Base-by-base conservation (phyloP, 2,888 invertebrate species). In the Coelogynopora nodosa region DNA sequence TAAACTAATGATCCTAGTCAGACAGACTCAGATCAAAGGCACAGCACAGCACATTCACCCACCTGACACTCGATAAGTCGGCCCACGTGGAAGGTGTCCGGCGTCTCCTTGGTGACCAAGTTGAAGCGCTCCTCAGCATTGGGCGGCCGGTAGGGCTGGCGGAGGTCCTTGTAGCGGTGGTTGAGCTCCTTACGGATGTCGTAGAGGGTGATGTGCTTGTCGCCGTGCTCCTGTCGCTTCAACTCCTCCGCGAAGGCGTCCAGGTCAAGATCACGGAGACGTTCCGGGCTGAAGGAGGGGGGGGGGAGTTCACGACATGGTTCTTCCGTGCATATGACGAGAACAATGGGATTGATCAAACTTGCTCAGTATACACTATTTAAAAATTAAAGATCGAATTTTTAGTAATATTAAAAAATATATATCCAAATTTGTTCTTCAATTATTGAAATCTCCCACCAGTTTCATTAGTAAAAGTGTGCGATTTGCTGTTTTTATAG, bases 161-260 rank as follows among this genome's bases (percentile, higher is more conserved):
- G 94, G 49, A 96, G 93, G 91, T 98, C 98, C 91, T 97, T 97
- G 89, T 91, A 91, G 85, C 97, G 94, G 90, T 95, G 95, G 92
- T 96, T 98, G 89, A 99, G 93, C 93, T 99, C 99, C 0, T 96
- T 96, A 89, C 98, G 93, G 88, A 99, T 99, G 91, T 99, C 98
- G 90, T 99, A 98, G 82, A 99, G 92, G 0, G 98, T 99, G 87
- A 97, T 97, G 90, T 92, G 92, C 89, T 93, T 93, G 90, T 93
- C 92, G 82, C 94, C 94, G 89, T 93, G 93, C 10, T 95, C 95
- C 93, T 95, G 98, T 86, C 97, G 94, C 90, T 97, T 96, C 87
- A 99, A 93, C 93, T 99, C 98, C 89, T 97, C 97, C 0, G 98
- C 98, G 91, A 99, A 99, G 0, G 98, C 98, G 91, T 99, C 98